Evolutionary conservation across 1,140 invertebrate species (phyloP), one percentile per base, ranked within the genome.

Genomic region (Monochamus saltuarius): DNA sequence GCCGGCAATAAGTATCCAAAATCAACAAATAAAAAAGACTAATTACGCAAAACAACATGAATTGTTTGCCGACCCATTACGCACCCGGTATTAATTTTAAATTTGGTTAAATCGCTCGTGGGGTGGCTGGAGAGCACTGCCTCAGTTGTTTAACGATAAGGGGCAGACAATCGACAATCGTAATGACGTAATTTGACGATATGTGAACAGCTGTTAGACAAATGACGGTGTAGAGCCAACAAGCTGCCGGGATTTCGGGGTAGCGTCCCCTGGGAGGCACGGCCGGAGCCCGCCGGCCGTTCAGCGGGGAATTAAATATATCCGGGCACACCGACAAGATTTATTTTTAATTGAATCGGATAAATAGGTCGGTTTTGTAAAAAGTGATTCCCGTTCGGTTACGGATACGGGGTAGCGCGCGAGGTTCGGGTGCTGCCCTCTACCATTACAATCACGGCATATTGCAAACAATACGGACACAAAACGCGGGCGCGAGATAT

Each of bases 241-340:
- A 70, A 70, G 68, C 69, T 67, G 65, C 49, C 47, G 60, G 65
- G 68, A 70, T 69, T 69, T 69, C 62, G 62, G 78, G 73, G 42
- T 75, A 59, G 55, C 65, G 74, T 47, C 87, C 87, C n/a, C 7
- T 88, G 76, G 34, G 87, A 78, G 65, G 82, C 74, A n/a, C 22
- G 22, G 22, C n/a, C n/a, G n/a, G n/a, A n/a, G n/a, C n/a, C n/a
- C 46, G 46, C 46, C 6, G 52, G 14, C 14, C 14, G 17, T 35
- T 35, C 49, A 47, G 13, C 49, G 29, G 49, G 49, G 49, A 51
- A 51, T 51, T 51, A 51, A 51, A 51, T 51, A 51, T 51, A 51
- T 51, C 35, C 49, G n/a, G 51, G 1, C 75, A 75, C 4, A 50
- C 34, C 40, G n/a, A 61, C 56, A 56, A 66, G 62, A 67, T 69